Conservation (phyloP, 2,888 invertebrate genomes). For the Acronicta aceris region DNA sequence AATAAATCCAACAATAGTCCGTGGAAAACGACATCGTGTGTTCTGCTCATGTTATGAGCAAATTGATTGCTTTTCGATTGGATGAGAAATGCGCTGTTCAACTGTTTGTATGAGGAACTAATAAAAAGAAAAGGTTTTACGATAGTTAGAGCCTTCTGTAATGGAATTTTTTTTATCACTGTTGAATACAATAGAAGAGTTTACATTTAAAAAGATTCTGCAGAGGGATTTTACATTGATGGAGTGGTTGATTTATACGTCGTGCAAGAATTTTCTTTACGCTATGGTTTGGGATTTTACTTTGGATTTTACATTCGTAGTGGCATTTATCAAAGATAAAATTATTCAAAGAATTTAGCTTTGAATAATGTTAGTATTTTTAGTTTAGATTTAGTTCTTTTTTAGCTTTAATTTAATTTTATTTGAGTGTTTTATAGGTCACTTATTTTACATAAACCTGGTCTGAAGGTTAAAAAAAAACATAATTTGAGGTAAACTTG, state of each 20-base stretch:
- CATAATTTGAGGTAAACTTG: no score
- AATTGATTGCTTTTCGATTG: constrained; percentile 14
- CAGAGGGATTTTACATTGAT: constrained; percentile 27
- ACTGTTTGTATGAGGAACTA: not conserved
- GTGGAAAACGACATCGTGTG: no score
- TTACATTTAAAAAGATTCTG: constrained; percentile 28
- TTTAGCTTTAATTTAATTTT: no score
- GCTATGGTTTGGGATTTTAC: not conserved
- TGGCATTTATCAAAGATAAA: not conserved
- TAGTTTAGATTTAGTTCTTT: no score
- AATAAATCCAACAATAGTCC: no score
- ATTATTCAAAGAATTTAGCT: no score
- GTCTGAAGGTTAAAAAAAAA: no score
- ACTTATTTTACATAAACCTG: no score
- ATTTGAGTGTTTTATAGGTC: no score
- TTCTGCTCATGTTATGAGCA: constrained; percentile 14
- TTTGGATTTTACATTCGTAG: not conserved
- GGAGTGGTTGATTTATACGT: constrained; percentile 4
- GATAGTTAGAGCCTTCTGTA: constrained; percentile 14
- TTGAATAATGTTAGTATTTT: no score
- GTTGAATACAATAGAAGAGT: constrained; percentile 24
- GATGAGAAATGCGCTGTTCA: constrained; percentile 17
- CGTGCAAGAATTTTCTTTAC: not conserved
- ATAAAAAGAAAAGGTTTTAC: constrained; percentile 20
- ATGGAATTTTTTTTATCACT: constrained; percentile 31